Percentiles rank a stretch among this genome's conserved stretches.
These are phyloP conservation scores for Alethe diademata DNA, from an alignment of 2,113 vertebrate genomes.

Conservation along the genomic window DNA sequence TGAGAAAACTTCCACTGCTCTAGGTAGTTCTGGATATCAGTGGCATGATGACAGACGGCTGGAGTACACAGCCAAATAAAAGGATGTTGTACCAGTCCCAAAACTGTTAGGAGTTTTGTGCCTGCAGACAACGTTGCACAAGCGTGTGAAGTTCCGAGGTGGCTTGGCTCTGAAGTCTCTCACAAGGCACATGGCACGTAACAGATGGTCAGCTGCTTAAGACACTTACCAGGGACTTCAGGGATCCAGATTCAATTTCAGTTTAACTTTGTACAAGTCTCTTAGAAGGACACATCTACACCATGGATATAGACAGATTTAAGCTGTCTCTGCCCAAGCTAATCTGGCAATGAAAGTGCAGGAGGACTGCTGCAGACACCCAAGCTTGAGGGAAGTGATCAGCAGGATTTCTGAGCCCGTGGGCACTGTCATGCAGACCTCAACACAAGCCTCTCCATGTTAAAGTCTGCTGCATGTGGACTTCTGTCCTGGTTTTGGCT, in stretches of 20 bases:
- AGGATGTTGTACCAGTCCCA: background rate
- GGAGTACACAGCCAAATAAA: background rate
- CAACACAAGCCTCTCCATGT: background rate
- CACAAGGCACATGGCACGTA: background rate
- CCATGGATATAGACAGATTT: background rate
- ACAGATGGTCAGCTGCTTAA: slow-evolving; percentile 37
- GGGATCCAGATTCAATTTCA: slow-evolving; percentile 16
- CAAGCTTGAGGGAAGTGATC: background rate
- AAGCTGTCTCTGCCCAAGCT: background rate
- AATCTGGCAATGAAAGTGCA: slow-evolving; percentile 40
- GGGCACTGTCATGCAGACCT: background rate
- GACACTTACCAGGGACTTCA: background rate
- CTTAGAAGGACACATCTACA: background rate
- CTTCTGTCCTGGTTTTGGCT: background rate
- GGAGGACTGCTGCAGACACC: background rate
- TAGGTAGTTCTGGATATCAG: background rate
- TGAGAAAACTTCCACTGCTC: background rate
- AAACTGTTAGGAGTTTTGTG: background rate
- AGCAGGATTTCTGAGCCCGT: background rate
- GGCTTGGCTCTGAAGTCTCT: background rate
- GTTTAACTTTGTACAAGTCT: slow-evolving; percentile 21
- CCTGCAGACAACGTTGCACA: background rate
- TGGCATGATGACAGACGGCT: background rate
- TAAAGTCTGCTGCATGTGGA: background rate
- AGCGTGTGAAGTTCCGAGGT: background rate